A percentile compares a stretch with the other conserved stretches of the same genome.
phyloP scores from a whole-genome alignment of 1,140 invertebrate genomes.

The Chionoecetes opilio region DNA sequence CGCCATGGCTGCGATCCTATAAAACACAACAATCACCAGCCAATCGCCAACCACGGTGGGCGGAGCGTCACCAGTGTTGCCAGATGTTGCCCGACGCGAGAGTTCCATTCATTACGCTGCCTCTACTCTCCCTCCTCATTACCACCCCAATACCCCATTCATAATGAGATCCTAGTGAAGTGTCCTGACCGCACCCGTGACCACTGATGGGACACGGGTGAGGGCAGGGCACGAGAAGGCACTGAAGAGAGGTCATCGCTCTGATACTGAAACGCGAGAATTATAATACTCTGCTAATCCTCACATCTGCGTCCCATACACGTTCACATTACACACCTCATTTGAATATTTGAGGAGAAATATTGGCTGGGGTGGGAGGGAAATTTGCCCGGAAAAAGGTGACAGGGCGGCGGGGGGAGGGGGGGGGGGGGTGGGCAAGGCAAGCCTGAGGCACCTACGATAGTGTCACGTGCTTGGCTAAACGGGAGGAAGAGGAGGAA shows the following conservation, averaged over 20 bases:
- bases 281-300: neutral
- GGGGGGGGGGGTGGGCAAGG: neutral
- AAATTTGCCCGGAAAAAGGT: too few relatives aligned
- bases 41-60: slow-evolving; percentile 72
- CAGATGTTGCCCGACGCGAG: slow-evolving; percentile 41
- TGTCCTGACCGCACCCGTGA: neutral
- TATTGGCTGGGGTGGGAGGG: neutral
- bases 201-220: too few relatives aligned
- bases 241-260: neutral
- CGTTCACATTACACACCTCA: neutral
- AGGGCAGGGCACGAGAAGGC: too few relatives aligned
- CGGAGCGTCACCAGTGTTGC: slow-evolving; percentile 58
- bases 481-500: neutral
- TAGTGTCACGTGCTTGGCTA: slow-evolving; percentile 12
- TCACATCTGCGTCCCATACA: slow-evolving; percentile 42
- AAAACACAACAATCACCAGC: slow-evolving; percentile 77
- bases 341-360: neutral
- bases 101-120: slow-evolving; percentile 57
- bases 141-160: slow-evolving; percentile 23
- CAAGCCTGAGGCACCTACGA: neutral
- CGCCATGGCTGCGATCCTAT: slow-evolving; percentile 78
- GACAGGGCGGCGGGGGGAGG: neutral
- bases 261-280: too few relatives aligned
- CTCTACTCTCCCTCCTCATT: slow-evolving; percentile 18
- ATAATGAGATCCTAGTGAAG: neutral